phyloP scores from a whole-genome alignment of 2,113 vertebrate species.

The Hemiprocne comata region DNA sequence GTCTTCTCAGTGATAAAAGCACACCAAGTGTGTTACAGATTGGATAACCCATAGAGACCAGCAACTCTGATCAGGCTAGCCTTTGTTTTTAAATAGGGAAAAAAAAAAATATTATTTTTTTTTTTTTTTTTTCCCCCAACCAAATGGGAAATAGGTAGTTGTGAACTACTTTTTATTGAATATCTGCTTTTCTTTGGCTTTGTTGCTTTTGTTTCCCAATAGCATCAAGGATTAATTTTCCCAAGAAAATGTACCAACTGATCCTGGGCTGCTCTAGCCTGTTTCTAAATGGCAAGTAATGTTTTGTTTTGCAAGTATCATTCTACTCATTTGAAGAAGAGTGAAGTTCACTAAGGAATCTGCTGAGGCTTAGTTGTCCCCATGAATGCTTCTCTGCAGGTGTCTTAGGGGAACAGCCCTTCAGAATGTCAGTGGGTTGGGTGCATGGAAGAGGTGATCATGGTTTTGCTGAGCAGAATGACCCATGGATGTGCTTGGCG shows the following conservation, averaged over 20 bases:
- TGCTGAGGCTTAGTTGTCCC: background rate
- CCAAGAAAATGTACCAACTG: background rate
- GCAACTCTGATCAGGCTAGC: slow-evolving; percentile 17
- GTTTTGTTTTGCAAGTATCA: background rate
- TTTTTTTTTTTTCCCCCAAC: slow-evolving; percentile 14
- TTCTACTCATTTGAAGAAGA: background rate
- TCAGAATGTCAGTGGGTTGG: background rate
- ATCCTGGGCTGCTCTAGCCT: background rate
- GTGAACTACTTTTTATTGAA: background rate
- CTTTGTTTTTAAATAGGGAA: background rate
- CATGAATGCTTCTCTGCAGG: background rate
- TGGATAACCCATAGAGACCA: background rate
- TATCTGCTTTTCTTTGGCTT: slow-evolving; percentile 3
- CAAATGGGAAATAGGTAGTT: slow-evolving; percentile 23
- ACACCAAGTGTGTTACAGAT: background rate
- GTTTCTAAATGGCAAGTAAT: background rate
- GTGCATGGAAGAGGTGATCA: background rate
- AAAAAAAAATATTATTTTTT: background rate
- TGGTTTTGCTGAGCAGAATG: background rate
- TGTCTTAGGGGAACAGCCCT: background rate
- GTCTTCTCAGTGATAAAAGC: background rate
- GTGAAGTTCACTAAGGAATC: background rate
- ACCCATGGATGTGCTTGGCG: background rate
- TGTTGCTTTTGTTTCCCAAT: background rate
- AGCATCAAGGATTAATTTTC: background rate